Conservation (phyloP, 2,888 invertebrate genomes). For the Ditula angustiorana region DNA sequence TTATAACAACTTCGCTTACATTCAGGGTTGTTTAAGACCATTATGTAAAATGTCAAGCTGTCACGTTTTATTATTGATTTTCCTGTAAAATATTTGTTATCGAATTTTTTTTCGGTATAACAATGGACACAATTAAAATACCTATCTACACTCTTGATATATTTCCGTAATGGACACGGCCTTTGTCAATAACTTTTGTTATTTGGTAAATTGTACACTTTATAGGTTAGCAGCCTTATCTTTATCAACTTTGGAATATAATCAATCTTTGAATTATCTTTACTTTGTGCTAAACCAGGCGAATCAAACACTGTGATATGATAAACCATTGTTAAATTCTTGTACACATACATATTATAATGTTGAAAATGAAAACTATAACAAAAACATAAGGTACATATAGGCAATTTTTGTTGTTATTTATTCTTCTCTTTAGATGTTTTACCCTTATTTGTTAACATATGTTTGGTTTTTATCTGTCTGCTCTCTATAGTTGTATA, state of each 20-base stretch:
- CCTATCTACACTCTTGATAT: background rate
- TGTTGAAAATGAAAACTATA: too few species aligned
- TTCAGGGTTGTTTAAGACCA: background rate
- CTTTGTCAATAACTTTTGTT: background rate
- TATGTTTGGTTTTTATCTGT: too few species aligned
- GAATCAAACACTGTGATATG: background rate
- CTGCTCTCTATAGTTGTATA: too few species aligned
- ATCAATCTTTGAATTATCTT: slow-evolving; percentile 25
- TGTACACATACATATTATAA: background rate
- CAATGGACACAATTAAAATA: background rate
- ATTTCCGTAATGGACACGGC: background rate
- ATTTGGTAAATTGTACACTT: background rate
- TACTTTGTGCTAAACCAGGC: background rate
- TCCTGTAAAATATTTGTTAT: slow-evolving; percentile 11
- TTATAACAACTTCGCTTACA: background rate
- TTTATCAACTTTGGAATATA: background rate
- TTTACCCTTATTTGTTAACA: too few species aligned
- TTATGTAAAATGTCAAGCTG: slow-evolving; percentile 25
- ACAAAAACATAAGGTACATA: too few species aligned
- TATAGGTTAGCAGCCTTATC: slow-evolving; percentile 33
- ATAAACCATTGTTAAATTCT: background rate
- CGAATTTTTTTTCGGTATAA: background rate
- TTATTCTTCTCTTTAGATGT: too few species aligned
- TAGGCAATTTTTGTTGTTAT: too few species aligned
- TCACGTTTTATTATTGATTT: slow-evolving; percentile 40